These are phyloP conservation scores for Trinorchestia longiramus DNA, from an alignment of 1,140 invertebrate species.

Conservation along the genomic window DNA sequence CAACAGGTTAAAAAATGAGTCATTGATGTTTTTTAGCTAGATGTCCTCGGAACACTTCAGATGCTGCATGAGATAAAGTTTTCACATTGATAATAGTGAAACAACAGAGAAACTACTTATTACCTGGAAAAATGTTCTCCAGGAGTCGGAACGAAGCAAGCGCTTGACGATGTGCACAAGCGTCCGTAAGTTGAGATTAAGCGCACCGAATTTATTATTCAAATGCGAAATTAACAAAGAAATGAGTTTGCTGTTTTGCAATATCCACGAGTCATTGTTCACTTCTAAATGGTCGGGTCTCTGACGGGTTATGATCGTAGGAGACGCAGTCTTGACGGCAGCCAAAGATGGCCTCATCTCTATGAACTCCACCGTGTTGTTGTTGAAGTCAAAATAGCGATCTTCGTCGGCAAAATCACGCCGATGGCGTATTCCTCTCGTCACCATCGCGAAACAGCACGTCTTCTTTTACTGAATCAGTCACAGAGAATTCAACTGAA, in stretches of 20 bases:
- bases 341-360: background rate
- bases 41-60: background rate
- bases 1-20: no score
- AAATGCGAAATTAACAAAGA: slow-evolving; percentile 35
- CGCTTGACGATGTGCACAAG: slow-evolving; percentile 71
- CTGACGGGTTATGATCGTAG: slow-evolving; percentile 7
- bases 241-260: slow-evolving; percentile 27
- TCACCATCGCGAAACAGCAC: background rate
- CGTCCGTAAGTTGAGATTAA: slow-evolving; percentile 68
- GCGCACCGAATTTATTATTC: slow-evolving; percentile 50
- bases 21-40: background rate
- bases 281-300: background rate
- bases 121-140: slow-evolving; percentile 58
- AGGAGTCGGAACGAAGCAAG: slow-evolving; percentile 62
- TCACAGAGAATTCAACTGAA: background rate
- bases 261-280: background rate
- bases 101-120: slow-evolving; percentile 26
- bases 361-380: background rate
- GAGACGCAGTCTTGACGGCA: slow-evolving; percentile 23
- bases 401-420: slow-evolving; percentile 10
- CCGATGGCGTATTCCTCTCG: slow-evolving; percentile 31
- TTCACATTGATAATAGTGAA: background rate
- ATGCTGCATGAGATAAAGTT: background rate
- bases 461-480: background rate
- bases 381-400: slow-evolving; percentile 15